Percentiles rank a stretch among this genome's conserved stretches.
Conservation (phyloP, 1,140 invertebrate species). For the Dinoponera quadriceps region DNA sequence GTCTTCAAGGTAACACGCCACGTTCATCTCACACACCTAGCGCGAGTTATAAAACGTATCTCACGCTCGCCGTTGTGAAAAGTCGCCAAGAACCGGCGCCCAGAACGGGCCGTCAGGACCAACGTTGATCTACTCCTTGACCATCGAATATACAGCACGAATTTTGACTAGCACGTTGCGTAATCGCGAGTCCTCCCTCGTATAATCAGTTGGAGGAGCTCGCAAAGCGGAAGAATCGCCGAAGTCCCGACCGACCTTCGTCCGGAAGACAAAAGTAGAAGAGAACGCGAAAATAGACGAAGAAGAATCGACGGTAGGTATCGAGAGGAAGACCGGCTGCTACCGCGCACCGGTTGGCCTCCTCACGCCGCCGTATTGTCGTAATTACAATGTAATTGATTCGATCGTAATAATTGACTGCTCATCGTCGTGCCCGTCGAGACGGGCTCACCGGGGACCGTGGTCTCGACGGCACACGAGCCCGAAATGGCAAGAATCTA, state of each 20-base stretch:
- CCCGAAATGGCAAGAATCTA: slow-evolving; percentile 76
- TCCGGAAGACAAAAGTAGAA: slow-evolving; percentile 42
- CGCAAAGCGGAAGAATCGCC: background rate
- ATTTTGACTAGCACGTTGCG: slow-evolving; percentile 84
- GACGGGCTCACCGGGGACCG: background rate
- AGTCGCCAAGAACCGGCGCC: slow-evolving; percentile 13
- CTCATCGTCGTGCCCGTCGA: slow-evolving; percentile 63
- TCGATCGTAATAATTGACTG: slow-evolving; percentile 81
- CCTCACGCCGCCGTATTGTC: slow-evolving; percentile 75
- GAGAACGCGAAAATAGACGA: slow-evolving; percentile 29
- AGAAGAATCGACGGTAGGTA: slow-evolving; percentile 50
- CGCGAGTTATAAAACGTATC: background rate
- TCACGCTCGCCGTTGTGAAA: background rate
- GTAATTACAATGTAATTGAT: slow-evolving; percentile 74
- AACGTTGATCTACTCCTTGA: slow-evolving; percentile 45
- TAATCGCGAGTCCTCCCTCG: slow-evolving; percentile 44
- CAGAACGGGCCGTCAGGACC: background rate
- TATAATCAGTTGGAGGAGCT: background rate
- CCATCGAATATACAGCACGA: slow-evolving; percentile 72
- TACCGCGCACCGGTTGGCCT: background rate
- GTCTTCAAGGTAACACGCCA: background rate
- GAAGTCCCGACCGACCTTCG: slow-evolving; percentile 47
- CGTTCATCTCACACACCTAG: background rate
- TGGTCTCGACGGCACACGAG: slow-evolving; percentile 33
- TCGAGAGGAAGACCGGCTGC: slow-evolving; percentile 23